Conservation (phyloP, 2,113 vertebrate species). For the Limanda limanda region DNA sequence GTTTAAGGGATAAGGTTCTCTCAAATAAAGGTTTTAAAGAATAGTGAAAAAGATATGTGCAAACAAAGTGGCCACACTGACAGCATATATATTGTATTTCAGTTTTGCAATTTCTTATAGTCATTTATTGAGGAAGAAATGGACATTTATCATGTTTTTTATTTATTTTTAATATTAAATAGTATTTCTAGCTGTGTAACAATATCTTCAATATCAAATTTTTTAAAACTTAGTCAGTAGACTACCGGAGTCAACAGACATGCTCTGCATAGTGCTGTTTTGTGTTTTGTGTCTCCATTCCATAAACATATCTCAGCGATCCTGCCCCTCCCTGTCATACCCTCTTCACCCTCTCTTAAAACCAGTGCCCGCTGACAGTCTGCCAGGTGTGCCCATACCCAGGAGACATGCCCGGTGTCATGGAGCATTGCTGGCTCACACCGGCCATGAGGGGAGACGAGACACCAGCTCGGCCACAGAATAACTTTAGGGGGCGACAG, state of each 20-base stretch:
- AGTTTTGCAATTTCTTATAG: neutral
- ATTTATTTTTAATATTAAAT: neutral
- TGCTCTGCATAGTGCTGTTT: conserved; percentile 1
- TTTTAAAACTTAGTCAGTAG: neutral
- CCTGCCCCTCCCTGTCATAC: conserved; percentile 34
- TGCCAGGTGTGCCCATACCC: conserved; percentile 80
- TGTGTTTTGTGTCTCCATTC: conserved; percentile 28
- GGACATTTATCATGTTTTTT: neutral
- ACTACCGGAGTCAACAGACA: conserved; percentile 9
- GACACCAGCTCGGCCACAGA: conserved; percentile 59
- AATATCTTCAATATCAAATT: neutral
- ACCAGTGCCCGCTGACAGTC: conserved; percentile 72
- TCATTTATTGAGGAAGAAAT: neutral
- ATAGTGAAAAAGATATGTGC: neutral
- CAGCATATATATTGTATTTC: neutral
- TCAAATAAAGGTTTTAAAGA: neutral
- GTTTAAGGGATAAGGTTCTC: neutral
- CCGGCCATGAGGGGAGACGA: conserved; percentile 46
- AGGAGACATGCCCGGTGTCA: conserved; percentile 76
- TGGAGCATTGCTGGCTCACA: conserved; percentile 54
- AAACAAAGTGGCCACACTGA: neutral
- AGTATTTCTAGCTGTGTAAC: neutral
- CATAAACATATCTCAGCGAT: conserved; percentile 35
- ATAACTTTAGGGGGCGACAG: conserved; percentile 49
- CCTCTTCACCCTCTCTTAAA: conserved; percentile 64